Evolutionary conservation across 2,888 invertebrate genomes (phyloP), one percentile per base, ranked within the genome.

Genomic region (Leptinotarsa rubiginosa): DNA sequence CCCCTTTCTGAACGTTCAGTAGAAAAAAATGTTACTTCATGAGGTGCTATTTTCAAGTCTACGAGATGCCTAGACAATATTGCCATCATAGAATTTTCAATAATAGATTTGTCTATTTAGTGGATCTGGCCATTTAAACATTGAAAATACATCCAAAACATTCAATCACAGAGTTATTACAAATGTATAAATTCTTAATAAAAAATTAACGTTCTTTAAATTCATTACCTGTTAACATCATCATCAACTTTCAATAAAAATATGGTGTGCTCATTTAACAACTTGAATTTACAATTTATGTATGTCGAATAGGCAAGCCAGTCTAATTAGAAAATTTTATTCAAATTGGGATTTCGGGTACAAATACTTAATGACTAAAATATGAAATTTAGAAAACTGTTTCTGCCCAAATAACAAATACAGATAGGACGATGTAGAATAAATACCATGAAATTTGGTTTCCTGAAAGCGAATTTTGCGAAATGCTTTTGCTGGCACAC

Each of bases 61-160:
- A 41, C 10, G 1, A 41, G 10, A 5, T 41, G 41, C 41, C 41
- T 41, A 41, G 41, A 41, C 10, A 41, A 41, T 10, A 41, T 10
- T 41, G 25, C 15, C 18, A 20, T 65, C n/a, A 65, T 41, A 41
- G 25, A 15, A 66, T 67, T 49, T 41, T 67, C 65, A 69, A 70
- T 70, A 74, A 65, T 66, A 70, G 20, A 70, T 74, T 73, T 73
- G 73, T 65, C 69, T 73, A 73, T 73, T 73, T 65, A 73, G 65
- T 73, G 69, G 69, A 65, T 73, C 69, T 65, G 69, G 62, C n/a
- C 56, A 49, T 70, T 69, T 59, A 69, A 64, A 64, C n/a, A 52
- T 59, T 52, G 41, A 65, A 65, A 41, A 31, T 65, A 52, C 64
- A 70, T 20, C 54, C 41, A 13, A 65, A 71, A 65, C 56, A 71